These are phyloP conservation scores for Meloidogyne exigua DNA, from an alignment of 1,140 invertebrate species.

Conservation along the genomic window DNA sequence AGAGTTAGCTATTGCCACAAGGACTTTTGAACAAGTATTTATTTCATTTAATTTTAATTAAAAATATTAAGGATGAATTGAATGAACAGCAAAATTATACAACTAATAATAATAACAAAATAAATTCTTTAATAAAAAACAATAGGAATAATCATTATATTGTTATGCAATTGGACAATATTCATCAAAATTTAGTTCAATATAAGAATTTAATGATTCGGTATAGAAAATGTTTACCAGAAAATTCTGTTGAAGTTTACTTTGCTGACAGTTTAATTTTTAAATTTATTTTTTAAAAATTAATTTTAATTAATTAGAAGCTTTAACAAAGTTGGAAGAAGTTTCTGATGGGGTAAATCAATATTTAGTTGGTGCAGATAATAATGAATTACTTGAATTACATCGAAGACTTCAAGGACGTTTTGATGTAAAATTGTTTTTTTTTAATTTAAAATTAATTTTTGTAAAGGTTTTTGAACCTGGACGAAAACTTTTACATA, in stretches of 20 bases:
- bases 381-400: conserved; percentile 41
- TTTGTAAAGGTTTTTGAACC: conserved; percentile 48
- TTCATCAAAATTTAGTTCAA: conserved; percentile 52
- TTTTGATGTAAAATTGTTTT: conserved; percentile 28
- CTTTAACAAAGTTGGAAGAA: conserved; percentile 39
- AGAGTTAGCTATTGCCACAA: conserved; percentile 32
- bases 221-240: conserved; percentile 42
- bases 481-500: conserved; percentile 42
- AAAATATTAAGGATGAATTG: conserved; percentile 43
- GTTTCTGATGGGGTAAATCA: conserved; percentile 46
- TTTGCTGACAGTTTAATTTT: conserved; percentile 43
- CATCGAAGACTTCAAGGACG: conserved; percentile 43
- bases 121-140: conserved; percentile 1
- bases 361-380: conserved; percentile 39
- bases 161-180: conserved; percentile 51
- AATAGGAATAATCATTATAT: conserved; percentile 45
- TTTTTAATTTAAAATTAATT: conserved; percentile 34
- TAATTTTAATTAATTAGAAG: conserved; percentile 38
- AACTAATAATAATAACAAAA: not conserved
- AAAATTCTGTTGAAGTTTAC: conserved; percentile 26
- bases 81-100: conserved; percentile 11
- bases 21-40: conserved; percentile 17
- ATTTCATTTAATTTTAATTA: conserved; percentile 5
- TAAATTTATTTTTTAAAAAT: not conserved
- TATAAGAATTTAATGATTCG: conserved; percentile 52